These are phyloP conservation scores for Parazoanthus atlanticus DNA, from an alignment of 92 coral and sea anemone genomes.

Conservation along the genomic window DNA sequence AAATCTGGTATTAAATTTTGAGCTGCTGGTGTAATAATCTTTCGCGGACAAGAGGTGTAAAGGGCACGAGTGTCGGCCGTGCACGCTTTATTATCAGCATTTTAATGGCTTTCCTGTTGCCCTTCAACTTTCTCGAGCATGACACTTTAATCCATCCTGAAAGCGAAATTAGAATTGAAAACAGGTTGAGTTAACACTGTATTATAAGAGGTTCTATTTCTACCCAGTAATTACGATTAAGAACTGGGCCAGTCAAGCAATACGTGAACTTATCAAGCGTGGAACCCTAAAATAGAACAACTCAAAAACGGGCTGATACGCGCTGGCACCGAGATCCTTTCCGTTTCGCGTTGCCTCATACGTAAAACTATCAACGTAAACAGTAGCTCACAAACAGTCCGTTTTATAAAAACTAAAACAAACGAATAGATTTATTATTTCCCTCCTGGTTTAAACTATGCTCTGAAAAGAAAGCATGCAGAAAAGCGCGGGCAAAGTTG, in stretches of 20 bases:
- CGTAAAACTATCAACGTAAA: background rate
- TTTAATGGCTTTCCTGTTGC: background rate
- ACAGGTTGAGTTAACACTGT: constrained; percentile 42
- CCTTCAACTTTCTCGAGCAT: constrained; percentile 28
- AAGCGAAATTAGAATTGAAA: constrained; percentile 28
- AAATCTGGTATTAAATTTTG: background rate
- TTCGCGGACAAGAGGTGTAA: constrained; percentile 21
- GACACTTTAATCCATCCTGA: constrained; percentile 47
- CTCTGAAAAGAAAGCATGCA: background rate
- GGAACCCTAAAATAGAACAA: constrained; percentile 41
- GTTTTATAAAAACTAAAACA: background rate
- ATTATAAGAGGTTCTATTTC: constrained; percentile 34
- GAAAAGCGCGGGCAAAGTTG: background rate
- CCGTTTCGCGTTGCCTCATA: background rate
- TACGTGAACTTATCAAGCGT: constrained; percentile 38
- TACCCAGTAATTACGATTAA: constrained; percentile 41
- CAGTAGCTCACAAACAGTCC: background rate
- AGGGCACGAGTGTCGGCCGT: background rate
- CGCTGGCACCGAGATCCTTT: constrained; percentile 12
- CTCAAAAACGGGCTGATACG: constrained; percentile 16
- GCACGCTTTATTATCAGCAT: constrained; percentile 18
- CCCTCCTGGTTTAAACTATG: background rate
- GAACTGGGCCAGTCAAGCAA: constrained; percentile 30
- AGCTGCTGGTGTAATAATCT: constrained; percentile 7
- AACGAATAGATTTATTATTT: background rate